A percentile compares a stretch with the other conserved stretches of the same genome.
These are phyloP conservation scores for Cheilosia urbana DNA, from an alignment of 2,888 invertebrate genomes.

Conservation along the genomic window DNA sequence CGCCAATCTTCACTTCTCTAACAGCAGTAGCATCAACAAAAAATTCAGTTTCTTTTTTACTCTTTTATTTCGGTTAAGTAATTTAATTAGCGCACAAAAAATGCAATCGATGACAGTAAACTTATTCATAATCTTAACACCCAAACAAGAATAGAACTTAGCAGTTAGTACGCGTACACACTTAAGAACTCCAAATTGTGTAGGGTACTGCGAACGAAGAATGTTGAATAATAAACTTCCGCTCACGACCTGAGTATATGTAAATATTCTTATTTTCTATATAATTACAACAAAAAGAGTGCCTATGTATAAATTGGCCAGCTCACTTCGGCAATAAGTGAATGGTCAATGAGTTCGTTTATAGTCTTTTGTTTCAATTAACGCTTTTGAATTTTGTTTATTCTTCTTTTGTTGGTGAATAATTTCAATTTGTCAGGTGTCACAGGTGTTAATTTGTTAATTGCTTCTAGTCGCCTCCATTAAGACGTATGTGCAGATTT, in stretches of 20 bases:
- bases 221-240: conserved; percentile 67
- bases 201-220: conserved; percentile 22
- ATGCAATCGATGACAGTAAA: conserved; percentile 39
- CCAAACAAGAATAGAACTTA: conserved; percentile 1
- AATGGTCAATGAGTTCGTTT: conserved; percentile 61
- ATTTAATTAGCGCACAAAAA: conserved; percentile 28
- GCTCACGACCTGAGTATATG: conserved; percentile 36
- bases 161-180: conserved; percentile 7
- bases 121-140: not conserved
- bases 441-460: conserved; percentile 63
- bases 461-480: conserved; percentile 11
- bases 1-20: not conserved
- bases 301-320: conserved; percentile 47
- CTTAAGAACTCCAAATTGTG: conserved; percentile 31
- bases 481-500: not conserved
- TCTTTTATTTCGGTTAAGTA: conserved; percentile 21
- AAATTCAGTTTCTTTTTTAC: not conserved
- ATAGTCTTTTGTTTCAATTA: conserved; percentile 21
- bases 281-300: conserved; percentile 42
- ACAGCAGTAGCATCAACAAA: not conserved
- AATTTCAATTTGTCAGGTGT: conserved; percentile 50
- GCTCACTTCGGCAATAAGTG: conserved; percentile 41
- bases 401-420: conserved; percentile 28
- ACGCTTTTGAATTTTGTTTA: conserved; percentile 4
- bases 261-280: conserved; percentile 36